Evolutionary conservation across 2,888 invertebrate species (phyloP).

Genomic region (Embidobia sp.): DNA sequence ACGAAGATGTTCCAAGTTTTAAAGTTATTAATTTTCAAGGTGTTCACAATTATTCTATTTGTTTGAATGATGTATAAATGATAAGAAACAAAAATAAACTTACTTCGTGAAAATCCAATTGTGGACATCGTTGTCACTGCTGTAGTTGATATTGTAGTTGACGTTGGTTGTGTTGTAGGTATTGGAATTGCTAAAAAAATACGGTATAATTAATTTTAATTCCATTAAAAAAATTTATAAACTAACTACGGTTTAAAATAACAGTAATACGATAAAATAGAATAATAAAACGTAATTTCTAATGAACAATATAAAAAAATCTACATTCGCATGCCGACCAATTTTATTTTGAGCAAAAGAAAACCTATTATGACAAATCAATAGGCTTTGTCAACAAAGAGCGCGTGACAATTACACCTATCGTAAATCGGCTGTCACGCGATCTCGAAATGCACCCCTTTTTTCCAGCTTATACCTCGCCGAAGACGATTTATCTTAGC

Average conservation of each 20-base stretch:
- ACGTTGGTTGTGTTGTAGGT: slow-evolving; percentile 73
- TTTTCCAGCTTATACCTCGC: slow-evolving; percentile 43
- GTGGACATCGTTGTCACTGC: slow-evolving; percentile 59
- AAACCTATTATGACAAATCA: slow-evolving; percentile 54
- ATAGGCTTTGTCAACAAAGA: slow-evolving; percentile 45
- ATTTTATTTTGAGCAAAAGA: slow-evolving; percentile 42
- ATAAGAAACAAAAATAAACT: no score
- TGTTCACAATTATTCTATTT: no score
- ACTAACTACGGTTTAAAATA: no score
- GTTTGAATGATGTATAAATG: no score
- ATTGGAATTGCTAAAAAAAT: slow-evolving; percentile 73
- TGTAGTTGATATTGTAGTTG: slow-evolving; percentile 64
- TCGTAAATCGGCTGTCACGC: slow-evolving; percentile 65
- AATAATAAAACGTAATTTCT: background rate
- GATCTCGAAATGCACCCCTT: slow-evolving; percentile 55
- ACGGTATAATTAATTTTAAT: background rate
- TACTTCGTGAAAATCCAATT: slow-evolving; percentile 19
- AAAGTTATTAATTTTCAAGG: no score
- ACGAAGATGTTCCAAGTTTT: no score
- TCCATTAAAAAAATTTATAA: slow-evolving; percentile 1
- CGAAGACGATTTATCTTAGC: slow-evolving; percentile 58
- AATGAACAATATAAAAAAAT: slow-evolving; percentile 16
- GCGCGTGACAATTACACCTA: slow-evolving; percentile 67
- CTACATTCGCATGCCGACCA: slow-evolving; percentile 44
- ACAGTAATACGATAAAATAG: no score